A percentile compares a stretch with the other conserved stretches of the same genome.
Evolutionary conservation across 2,797 vertebrate genomes (phyloP).

Genomic region (Vireo griseus): DNA sequence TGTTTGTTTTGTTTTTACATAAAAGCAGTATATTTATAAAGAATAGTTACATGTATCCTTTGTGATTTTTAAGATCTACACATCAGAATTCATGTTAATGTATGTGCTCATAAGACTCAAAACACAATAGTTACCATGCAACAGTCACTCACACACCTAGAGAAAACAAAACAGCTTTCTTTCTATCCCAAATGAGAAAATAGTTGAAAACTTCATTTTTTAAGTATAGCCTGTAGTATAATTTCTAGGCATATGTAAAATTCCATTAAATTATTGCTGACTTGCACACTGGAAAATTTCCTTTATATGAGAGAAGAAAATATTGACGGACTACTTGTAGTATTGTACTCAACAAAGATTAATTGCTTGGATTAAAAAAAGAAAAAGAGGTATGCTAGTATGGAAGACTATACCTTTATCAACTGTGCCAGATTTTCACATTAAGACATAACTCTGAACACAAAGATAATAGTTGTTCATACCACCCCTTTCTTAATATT

Average conservation of each 20-base stretch:
- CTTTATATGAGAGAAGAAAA: background rate
- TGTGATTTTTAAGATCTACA: background rate
- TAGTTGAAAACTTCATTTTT: background rate
- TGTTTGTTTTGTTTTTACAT: background rate
- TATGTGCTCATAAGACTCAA: background rate
- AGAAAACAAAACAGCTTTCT: background rate
- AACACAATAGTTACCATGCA: fast-evolving
- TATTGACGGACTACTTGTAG: background rate
- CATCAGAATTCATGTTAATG: background rate
- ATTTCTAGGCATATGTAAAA: background rate
- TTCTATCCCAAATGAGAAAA: background rate
- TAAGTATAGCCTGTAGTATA: background rate
- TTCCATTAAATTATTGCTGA: background rate
- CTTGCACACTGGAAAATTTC: background rate
- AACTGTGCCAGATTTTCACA: background rate
- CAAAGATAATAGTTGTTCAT: background rate
- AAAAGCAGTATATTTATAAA: background rate
- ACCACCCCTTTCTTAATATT: background rate
- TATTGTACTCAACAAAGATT: background rate
- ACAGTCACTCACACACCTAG: no score
- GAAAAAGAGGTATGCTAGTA: background rate
- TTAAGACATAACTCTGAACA: background rate
- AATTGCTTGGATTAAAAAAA: background rate
- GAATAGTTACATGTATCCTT: background rate
- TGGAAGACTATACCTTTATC: background rate